Evolutionary conservation across 2,797 vertebrate species (phyloP).

Genomic region (Siniperca obscura): DNA sequence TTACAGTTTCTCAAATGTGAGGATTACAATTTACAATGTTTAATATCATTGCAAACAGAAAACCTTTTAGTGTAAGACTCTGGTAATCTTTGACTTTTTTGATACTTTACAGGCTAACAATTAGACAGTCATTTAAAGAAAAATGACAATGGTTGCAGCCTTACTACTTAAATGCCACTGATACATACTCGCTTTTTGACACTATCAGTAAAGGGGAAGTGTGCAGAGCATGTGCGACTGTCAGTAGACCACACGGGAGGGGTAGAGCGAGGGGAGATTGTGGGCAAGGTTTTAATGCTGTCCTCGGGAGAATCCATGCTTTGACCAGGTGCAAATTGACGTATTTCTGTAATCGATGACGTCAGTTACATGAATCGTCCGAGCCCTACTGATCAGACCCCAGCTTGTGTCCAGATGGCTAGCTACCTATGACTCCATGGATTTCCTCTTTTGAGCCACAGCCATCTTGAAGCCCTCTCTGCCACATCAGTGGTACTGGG

Average conservation of each 20-base stretch:
- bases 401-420: not conserved
- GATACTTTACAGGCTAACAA: not conserved
- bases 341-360: no score
- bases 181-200: not conserved
- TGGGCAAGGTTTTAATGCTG: no score
- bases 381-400: no score
- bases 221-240: no score
- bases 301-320: no score
- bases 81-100: no score
- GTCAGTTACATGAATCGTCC: no score
- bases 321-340: no score
- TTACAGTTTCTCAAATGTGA: conserved; percentile 1
- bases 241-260: no score
- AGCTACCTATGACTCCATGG: not conserved
- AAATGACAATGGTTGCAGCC: not conserved
- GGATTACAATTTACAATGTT: not conserved
- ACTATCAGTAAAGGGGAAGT: not conserved
- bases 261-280: no score
- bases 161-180: no score
- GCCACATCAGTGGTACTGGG: not conserved
- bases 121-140: not conserved
- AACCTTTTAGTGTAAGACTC: not conserved
- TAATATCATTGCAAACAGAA: not conserved
- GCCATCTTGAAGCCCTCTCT: not conserved
- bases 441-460: not conserved